Base-by-base conservation (phyloP, 2,888 invertebrate species). In the Petrolisthes manimaculis region DNA sequence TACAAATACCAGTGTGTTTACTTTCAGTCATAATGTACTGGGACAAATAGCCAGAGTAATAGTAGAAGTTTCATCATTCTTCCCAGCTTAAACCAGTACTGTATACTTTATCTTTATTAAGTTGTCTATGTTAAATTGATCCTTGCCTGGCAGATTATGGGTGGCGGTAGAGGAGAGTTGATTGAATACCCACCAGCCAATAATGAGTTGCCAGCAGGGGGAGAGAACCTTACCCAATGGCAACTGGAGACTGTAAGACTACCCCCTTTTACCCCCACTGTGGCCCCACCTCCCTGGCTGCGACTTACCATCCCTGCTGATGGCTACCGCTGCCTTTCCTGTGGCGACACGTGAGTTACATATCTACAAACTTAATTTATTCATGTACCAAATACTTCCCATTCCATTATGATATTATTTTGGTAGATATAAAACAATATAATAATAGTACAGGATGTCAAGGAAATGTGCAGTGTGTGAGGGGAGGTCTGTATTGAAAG, bases 261-360 rank as follows among this genome's bases (percentile, higher is more conserved):
- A 12, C 91, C 91, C 18, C 85, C 91, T 21, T 89, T 86, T 51
- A 86, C 83, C 18, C 89, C 91, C n/a, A 86, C 67, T 53, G 84
- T 89, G 9, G 83, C 88, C 4, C 88, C 91, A 18, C 91, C 91
- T 5, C 69, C 89, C 56, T 91, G 91, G 91, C 77, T 91, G 14
- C 84, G 91, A 12, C 84, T 88, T 53, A 91, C 91, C 79, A 91
- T 91, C 55, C 91, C 91, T 1, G 85, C 91, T 5, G 89, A 91
- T 55, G 91, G 91, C 5, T 91, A 91, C 80, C 88, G 89, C 9
- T 91, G 91, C 61, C 89, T 79, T 51, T 86, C 88, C 14, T 91
- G 91, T 55, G 89, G 88, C 12, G 91, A 91, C 77, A 91, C 85
- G 91, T 91, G 69, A 88, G 89, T 89, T n/a, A 61, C 18, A 18